A percentile compares a stretch with the other conserved stretches of the same genome.
These are phyloP conservation scores for Cladopsammia gracilis DNA, from an alignment of 64 coral and sea anemone species.

Conservation along the genomic window DNA sequence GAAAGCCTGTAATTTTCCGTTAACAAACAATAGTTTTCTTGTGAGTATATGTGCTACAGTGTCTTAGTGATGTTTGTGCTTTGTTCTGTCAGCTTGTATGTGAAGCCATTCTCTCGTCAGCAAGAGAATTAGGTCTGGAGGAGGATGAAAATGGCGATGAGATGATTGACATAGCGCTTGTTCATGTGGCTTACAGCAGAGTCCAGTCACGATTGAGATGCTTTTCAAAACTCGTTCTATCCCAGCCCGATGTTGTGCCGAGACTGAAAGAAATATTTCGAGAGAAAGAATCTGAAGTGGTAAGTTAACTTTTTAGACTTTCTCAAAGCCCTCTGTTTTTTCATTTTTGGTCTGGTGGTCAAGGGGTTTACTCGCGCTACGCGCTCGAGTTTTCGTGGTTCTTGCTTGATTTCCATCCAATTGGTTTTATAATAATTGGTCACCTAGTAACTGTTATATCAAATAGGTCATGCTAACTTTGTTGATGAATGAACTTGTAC, in stretches of 20 bases:
- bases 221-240: conserved; percentile 57
- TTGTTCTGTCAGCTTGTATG: conserved; percentile 47
- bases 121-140: conserved; percentile 42
- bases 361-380: too few species aligned
- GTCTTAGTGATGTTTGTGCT: not conserved
- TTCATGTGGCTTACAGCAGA: conserved; percentile 76
- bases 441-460: too few species aligned
- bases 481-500: too few species aligned
- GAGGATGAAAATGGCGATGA: conserved; percentile 23
- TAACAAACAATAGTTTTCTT: too few species aligned
- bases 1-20: too few species aligned
- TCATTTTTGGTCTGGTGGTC: too few species aligned
- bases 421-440: too few species aligned
- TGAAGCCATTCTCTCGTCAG: conserved; percentile 33
- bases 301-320: not conserved
- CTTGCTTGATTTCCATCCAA: too few species aligned
- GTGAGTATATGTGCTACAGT: too few species aligned
- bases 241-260: conserved; percentile 5
- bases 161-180: conserved; percentile 61
- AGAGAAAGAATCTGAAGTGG: conserved; percentile 48
- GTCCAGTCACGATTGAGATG: conserved; percentile 61
- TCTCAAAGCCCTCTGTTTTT: too few species aligned
- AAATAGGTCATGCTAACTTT: too few species aligned
- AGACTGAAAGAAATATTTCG: conserved; percentile 1
- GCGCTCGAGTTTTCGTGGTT: too few species aligned